These are phyloP conservation scores for Manduca sexta DNA, from an alignment of 1,140 invertebrate genomes.

Conservation along the genomic window DNA sequence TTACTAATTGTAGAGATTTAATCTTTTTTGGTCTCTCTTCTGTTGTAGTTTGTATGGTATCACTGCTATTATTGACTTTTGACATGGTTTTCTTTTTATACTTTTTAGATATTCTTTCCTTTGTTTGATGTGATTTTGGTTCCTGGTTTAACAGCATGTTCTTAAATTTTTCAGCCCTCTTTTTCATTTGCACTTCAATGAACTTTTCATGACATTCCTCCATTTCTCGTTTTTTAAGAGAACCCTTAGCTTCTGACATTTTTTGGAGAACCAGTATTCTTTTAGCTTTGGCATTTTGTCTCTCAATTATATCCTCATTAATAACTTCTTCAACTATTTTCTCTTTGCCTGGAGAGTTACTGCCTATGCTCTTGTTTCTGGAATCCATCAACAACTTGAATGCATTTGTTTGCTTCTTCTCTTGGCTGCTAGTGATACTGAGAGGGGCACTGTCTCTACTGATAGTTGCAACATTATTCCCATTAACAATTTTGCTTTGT, in stretches of 20 bases:
- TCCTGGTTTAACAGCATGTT: slow-evolving; percentile 49
- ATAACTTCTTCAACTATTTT: slow-evolving; percentile 26
- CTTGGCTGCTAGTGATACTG: slow-evolving; percentile 8
- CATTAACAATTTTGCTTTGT: neutral
- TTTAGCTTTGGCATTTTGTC: slow-evolving; percentile 61
- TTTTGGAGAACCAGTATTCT: slow-evolving; percentile 72
- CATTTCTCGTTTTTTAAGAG: slow-evolving; percentile 70
- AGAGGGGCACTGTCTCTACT: neutral
- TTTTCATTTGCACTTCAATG: slow-evolving; percentile 73
- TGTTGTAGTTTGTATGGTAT: neutral
- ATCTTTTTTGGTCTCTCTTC: neutral
- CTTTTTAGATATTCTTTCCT: slow-evolving; percentile 12
- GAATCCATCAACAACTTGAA: slow-evolving; percentile 78
- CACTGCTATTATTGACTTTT: slow-evolving; percentile 9
- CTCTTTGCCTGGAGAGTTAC: slow-evolving; percentile 76
- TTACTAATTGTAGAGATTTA: slow-evolving; percentile 31
- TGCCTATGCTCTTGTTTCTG: slow-evolving; percentile 75
- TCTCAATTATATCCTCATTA: slow-evolving; percentile 29
- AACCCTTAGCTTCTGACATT: slow-evolving; percentile 75
- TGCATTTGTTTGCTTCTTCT: slow-evolving; percentile 66
- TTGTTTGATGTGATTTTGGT: slow-evolving; percentile 16
- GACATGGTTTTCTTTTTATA: neutral
- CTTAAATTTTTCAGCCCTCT: slow-evolving; percentile 73
- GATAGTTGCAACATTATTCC: neutral
- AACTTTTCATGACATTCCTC: slow-evolving; percentile 72